These are phyloP conservation scores for Helicoverpa assulta DNA, from an alignment of 2,888 invertebrate species.

Conservation along the genomic window DNA sequence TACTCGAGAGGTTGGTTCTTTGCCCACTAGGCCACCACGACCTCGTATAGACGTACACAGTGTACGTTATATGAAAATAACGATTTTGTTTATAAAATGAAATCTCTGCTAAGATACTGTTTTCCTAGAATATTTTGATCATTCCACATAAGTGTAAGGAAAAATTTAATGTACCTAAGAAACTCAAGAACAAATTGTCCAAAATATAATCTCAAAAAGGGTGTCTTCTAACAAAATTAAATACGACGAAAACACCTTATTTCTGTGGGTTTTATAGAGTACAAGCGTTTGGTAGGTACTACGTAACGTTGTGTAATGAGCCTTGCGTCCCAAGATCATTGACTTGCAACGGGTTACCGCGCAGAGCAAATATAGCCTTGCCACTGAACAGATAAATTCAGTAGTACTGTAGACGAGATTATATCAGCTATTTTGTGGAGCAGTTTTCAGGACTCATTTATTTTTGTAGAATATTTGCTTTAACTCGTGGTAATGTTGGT, in stretches of 20 bases:
- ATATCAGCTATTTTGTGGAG: neutral
- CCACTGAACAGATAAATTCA: constrained; percentile 6
- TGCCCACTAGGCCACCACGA: too few species aligned
- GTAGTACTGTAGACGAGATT: neutral
- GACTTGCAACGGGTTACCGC: constrained; percentile 53
- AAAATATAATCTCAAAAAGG: neutral
- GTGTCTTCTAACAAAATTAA: neutral
- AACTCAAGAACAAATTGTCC: too few species aligned
- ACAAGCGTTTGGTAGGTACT: constrained; percentile 25
- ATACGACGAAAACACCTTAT: neutral
- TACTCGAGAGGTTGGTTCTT: too few species aligned
- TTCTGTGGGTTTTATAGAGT: constrained; percentile 10
- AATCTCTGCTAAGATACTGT: too few species aligned
- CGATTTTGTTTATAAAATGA: too few species aligned
- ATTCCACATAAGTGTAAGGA: too few species aligned
- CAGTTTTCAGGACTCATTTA: neutral
- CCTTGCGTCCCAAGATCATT: constrained; percentile 49
- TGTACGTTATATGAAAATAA: too few species aligned
- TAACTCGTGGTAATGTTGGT: too few species aligned
- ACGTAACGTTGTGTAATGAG: constrained; percentile 42
- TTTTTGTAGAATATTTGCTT: too few species aligned
- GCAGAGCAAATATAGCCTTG: constrained; percentile 23
- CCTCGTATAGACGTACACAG: too few species aligned
- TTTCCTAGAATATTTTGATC: too few species aligned
- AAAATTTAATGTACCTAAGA: too few species aligned